phyloP scores from a whole-genome alignment of 2,113 vertebrate species.

The Myotis lucifugus region DNA sequence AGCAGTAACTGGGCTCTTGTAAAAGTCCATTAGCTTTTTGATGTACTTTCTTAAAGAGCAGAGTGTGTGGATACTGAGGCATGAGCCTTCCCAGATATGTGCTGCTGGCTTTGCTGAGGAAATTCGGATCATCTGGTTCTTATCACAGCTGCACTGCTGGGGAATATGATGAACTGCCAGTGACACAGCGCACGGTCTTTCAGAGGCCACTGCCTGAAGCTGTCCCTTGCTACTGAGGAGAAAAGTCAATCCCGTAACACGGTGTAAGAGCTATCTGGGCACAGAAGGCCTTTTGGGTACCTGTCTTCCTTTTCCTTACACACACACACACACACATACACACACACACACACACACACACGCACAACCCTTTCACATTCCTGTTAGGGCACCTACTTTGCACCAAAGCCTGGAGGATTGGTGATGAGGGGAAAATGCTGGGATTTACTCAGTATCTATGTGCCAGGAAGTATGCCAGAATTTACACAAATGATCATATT shows the following conservation, averaged over 20 bases:
- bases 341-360: not conserved
- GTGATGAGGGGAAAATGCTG: not conserved
- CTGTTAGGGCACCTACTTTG: not conserved
- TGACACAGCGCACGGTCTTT: slow-evolving; percentile 74
- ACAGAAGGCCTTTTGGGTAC: not conserved
- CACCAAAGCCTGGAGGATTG: not conserved
- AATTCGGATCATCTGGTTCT: slow-evolving; percentile 82
- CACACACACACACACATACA: not conserved
- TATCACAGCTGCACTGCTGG: slow-evolving; percentile 77
- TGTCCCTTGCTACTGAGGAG: slow-evolving; percentile 80
- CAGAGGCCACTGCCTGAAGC: slow-evolving; percentile 70
- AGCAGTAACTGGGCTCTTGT: slow-evolving; percentile 59
- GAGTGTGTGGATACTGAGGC: slow-evolving; percentile 52
- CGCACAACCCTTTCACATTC: not conserved
- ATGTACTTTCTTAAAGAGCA: slow-evolving; percentile 57
- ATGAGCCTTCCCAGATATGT: slow-evolving; percentile 68
- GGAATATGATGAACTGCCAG: slow-evolving; percentile 78
- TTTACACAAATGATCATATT: not conserved
- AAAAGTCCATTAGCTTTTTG: slow-evolving; percentile 75
- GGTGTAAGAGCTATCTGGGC: not conserved
- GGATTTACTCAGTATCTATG: not conserved
- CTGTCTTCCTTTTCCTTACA: not conserved
- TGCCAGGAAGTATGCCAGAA: not conserved
- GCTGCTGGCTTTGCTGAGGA: slow-evolving; percentile 76
- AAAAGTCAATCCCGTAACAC: slow-evolving; percentile 38